These are phyloP conservation scores for Prunella fulvescens DNA, from an alignment of 2,113 vertebrate genomes.

Conservation along the genomic window DNA sequence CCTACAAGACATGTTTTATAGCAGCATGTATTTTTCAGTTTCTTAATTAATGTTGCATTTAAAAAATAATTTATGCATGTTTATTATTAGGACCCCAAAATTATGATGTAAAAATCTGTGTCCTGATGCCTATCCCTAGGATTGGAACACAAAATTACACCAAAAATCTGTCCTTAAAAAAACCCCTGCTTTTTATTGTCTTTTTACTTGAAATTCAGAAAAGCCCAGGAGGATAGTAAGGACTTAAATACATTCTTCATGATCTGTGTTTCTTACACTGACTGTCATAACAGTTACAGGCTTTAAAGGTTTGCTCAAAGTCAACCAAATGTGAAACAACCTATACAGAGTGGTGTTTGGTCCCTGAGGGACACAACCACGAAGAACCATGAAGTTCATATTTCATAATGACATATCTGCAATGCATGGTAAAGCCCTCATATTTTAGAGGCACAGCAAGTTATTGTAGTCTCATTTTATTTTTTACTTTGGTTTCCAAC, in stretches of 20 bases:
- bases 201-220: neutral
- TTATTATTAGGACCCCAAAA: neutral
- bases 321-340: conserved; percentile 5
- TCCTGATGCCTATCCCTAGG: neutral
- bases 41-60: neutral
- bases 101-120: neutral
- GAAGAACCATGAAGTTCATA: neutral
- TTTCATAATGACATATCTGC: neutral
- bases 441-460: neutral
- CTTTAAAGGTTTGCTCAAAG: conserved; percentile 10
- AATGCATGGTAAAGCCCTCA: neutral
- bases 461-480: neutral
- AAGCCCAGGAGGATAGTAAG: neutral
- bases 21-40: neutral
- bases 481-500: neutral
- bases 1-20: neutral
- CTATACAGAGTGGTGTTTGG: neutral
- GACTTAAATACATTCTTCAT: neutral
- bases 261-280: neutral
- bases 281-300: neutral
- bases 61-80: neutral
- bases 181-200: neutral
- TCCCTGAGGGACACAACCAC: neutral
- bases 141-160: neutral
- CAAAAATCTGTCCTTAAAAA: neutral